Evolutionary conservation across 2,888 invertebrate species (phyloP), one percentile per base, ranked within the genome.

Genomic region (Galeopsomyia nigrocyanea): DNA sequence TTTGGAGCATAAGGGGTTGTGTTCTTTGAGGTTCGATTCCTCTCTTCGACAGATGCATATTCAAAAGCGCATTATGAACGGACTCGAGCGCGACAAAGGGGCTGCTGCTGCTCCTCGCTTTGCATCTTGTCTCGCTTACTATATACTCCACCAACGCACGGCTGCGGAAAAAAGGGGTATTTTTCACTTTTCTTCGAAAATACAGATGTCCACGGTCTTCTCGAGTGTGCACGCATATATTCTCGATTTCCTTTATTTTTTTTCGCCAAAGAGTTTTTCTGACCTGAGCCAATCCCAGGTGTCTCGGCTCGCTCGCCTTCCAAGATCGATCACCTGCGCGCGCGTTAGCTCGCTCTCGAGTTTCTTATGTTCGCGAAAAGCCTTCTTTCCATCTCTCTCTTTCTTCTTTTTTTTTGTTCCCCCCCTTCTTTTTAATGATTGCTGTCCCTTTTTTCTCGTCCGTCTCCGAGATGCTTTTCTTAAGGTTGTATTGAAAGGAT

Each of bases 281-380:
- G 49, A 58, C 55, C 68, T 61, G 53, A n/a, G 26, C 7, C 61
- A 39, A 39, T 53, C 58, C 75, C 77, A 79, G 78, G 77, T 78
- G 78, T 73, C 49, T 68, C 76, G 5, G 5, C 26, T 26, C 26
- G 26, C 26, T 26, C 57, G 21, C 16, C 13, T 69, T 71, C 39
- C 64, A 56, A 49, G 74, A 75, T n/a, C 69, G 57, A 76, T 79
- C 80, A 81, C 79, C 81, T 80, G 80, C 77, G 64, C 66, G 13
- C 17, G 10, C 26, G 13, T 26, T 26, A 26, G 26, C 26, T 26
- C 26, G 16, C 46, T 50, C 61, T 62, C 66, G 61, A 49, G 56
- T 69, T 73, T 69, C 71, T 73, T 60, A 57, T 77, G 39, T 75
- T 78, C 66, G 73, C 66, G 60, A 69, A 73, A 60, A 68, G 56